Conservation (phyloP, 2,888 invertebrate species). For the Drosophila mercatorum region DNA sequence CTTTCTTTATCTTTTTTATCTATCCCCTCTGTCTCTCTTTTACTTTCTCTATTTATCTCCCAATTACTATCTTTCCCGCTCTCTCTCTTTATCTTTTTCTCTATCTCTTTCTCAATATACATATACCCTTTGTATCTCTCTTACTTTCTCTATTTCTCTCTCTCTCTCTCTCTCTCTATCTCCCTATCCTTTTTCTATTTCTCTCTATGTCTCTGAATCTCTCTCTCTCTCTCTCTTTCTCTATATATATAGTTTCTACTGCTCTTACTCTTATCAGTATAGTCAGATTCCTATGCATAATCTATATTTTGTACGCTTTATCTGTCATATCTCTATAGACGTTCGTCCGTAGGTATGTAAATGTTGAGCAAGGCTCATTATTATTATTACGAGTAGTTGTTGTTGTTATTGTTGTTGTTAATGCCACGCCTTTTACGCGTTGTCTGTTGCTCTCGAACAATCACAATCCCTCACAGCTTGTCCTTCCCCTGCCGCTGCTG, state of each 20-base stretch:
- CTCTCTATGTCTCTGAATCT: too few species aligned
- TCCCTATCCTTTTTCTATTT: too few species aligned
- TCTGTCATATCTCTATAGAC: neutral
- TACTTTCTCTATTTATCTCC: too few species aligned
- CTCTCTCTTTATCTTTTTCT: too few species aligned
- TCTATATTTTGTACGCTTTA: neutral
- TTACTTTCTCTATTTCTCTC: too few species aligned
- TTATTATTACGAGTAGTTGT: conserved; percentile 48
- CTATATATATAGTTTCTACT: neutral
- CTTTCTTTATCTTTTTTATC: too few species aligned
- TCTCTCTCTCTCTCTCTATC: too few species aligned
- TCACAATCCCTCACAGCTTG: neutral
- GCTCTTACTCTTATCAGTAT: neutral
- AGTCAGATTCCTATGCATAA: neutral
- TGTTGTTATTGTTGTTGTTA: conserved; percentile 48
- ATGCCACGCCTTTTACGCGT: conserved; percentile 50
- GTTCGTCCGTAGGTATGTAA: neutral
- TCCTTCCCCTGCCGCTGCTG: neutral
- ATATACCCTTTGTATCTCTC: too few species aligned
- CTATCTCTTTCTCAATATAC: too few species aligned
- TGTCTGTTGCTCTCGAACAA: conserved; percentile 50
- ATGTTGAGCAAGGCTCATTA: conserved; percentile 41
- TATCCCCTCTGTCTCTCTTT: too few species aligned
- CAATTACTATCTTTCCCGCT: too few species aligned
- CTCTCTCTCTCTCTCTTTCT: too few species aligned